Evolutionary conservation across 2,113 vertebrate species (phyloP).

Genomic region (Thryonomys swinderianus): DNA sequence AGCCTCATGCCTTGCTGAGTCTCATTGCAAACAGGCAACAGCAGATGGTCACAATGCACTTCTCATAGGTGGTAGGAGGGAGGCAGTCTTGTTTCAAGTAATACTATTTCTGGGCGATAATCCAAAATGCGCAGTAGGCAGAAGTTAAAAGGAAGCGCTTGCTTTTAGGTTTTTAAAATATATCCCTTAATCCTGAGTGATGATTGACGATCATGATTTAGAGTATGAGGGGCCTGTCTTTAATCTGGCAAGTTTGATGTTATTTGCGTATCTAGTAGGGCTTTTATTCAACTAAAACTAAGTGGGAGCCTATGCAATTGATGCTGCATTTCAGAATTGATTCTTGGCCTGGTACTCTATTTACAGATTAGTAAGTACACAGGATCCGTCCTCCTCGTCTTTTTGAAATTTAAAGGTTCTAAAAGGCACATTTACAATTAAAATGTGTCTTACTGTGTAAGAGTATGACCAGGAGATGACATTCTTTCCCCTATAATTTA

Average conservation of each 20-base stretch:
- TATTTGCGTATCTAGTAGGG: conserved; percentile 99
- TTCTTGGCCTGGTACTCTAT: conserved; percentile 87
- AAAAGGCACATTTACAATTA: conserved; percentile 87
- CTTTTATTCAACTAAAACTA: conserved; percentile 92
- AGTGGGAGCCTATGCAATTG: conserved; percentile 89
- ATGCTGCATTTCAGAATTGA: conserved; percentile 88
- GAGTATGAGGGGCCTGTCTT: conserved; percentile 98
- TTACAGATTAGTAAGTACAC: conserved; percentile 89
- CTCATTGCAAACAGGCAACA: conserved; percentile 70
- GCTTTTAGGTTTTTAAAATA: conserved; percentile 99
- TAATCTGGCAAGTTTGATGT: conserved; percentile 99
- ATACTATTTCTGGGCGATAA: conserved; percentile 88
- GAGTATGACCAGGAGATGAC: conserved; percentile 80
- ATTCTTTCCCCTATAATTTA: conserved; percentile 79
- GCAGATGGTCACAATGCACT: conserved; percentile 84
- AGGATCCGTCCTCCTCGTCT: conserved; percentile 79
- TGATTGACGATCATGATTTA: conserved; percentile 99
- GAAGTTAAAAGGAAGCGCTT: conserved; percentile 97
- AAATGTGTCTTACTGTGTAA: conserved; percentile 86
- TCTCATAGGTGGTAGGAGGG: conserved; percentile 86
- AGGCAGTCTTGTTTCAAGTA: conserved; percentile 98
- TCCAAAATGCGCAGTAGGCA: conserved; percentile 92
- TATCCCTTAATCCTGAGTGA: conserved; percentile 99
- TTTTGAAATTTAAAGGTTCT: conserved; percentile 86
- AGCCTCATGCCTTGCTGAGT: conserved; percentile 81